Evolutionary conservation across 2,113 vertebrate species (phyloP), one percentile per base, ranked within the genome.

Genomic region (Centropus unirufus): DNA sequence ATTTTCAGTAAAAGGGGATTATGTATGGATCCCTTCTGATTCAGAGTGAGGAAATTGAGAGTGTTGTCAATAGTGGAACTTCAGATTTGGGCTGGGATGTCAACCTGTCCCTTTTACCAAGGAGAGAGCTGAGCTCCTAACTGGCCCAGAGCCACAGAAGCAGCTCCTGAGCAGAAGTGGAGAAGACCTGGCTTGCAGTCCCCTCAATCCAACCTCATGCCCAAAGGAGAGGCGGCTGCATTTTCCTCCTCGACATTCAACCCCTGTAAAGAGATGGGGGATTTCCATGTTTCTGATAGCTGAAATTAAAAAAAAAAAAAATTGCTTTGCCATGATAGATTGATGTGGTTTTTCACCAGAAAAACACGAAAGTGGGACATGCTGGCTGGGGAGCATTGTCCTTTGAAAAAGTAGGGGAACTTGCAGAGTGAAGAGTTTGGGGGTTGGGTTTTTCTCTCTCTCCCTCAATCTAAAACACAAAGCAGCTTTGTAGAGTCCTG

Each of bases 381-480:
- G 27, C 18, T 24, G 24, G n/a, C 30, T 40, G n/a, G 49, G 4
- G 11, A 86, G 2, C 21, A 36, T 8, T 0, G 0, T 12, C 14
- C 7, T 8, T 75, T n/a, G 40, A 46, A 64, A 40, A 86, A 52
- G 7, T 1, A 21, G 52, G 18, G 59, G 54, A 62, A 47, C 36
- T 34, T 57, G 19, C 17, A 42, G 46, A 42, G 27, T 1, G 0
- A 81, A 77, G 83, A 40, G 24, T 11, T 58, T 73, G 20, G 18
- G 36, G 14, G 7, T 10, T 54, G n/a, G 9, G 9, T 30, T 95
- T 82, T 80, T 40, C 21, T 58, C 13, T 57, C 6, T 12, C 11
- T 14, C 23, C 8, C 17, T 18, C 46, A 30, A 32, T 64, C 32
- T 39, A 39, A 62, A 72, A 17, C 49, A 64, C 20, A 40, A 30